phyloP scores from a whole-genome alignment of 1,140 invertebrate species.

The Drosophila prosaltans region DNA sequence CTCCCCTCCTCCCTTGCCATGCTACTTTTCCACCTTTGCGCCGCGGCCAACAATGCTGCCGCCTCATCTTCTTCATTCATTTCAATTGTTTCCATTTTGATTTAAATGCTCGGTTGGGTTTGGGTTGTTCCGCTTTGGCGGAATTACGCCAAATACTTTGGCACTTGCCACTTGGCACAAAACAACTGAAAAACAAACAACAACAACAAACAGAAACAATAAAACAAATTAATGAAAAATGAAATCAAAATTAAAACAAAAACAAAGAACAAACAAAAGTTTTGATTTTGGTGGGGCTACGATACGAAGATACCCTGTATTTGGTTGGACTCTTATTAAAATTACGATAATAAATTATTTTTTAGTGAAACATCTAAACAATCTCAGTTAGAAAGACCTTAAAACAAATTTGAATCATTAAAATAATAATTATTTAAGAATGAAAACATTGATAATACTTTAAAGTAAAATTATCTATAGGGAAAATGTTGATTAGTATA shows the following conservation, averaged over 20 bases:
- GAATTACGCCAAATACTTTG: conserved; percentile 75
- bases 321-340: no score
- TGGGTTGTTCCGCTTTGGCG: conserved; percentile 54
- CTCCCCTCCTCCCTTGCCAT: no score
- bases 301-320: conserved; percentile 7
- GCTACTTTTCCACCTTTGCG: conserved; percentile 11
- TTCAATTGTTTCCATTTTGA: conserved; percentile 62
- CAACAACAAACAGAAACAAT: conserved; percentile 16
- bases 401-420: no score
- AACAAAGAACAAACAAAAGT: conserved; percentile 19
- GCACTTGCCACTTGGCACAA: conserved; percentile 49
- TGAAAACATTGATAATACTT: no score
- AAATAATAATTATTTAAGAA: no score
- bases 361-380: no score
- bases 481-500: no score
- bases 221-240: conserved; percentile 63
- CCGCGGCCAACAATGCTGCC: background rate
- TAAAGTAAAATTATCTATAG: no score
- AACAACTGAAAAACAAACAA: conserved; percentile 1
- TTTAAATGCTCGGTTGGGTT: conserved; percentile 62
- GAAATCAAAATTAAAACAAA: conserved; percentile 32
- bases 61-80: conserved; percentile 35
- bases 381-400: no score
- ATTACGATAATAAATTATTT: no score
- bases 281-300: conserved; percentile 32